Percentiles rank a stretch among this genome's conserved stretches.
Conservation (phyloP, 2,797 vertebrate genomes). For the Limnodromus scolopaceus region DNA sequence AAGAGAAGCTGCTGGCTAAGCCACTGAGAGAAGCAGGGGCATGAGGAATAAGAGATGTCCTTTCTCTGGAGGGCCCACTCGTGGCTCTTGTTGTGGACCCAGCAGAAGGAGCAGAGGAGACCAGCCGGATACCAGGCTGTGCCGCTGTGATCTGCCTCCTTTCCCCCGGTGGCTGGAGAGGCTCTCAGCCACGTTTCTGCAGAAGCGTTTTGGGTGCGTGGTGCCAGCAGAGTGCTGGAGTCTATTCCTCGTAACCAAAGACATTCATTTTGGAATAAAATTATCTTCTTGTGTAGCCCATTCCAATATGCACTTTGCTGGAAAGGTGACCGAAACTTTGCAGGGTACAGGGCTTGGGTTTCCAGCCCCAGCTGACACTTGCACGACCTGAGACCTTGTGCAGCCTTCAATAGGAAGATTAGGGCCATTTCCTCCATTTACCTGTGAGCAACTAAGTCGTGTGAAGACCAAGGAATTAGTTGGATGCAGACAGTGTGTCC, state of each 20-base stretch:
- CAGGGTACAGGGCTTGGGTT: not conserved
- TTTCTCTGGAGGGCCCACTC: not conserved
- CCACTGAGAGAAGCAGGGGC: not conserved
- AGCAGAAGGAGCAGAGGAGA: not conserved
- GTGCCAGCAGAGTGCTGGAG: not conserved
- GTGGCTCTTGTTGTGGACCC: accelerated
- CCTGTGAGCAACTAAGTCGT: accelerated
- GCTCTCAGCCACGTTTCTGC: not conserved
- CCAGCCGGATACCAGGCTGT: accelerated
- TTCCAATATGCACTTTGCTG: not conserved
- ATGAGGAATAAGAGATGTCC: not conserved
- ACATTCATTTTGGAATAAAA: not conserved
- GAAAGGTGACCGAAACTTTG: not conserved
- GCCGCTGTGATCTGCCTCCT: accelerated
- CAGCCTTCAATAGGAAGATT: not conserved
- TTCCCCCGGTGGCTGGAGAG: accelerated
- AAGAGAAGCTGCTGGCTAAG: not conserved
- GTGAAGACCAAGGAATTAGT: not conserved
- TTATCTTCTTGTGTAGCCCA: not conserved
- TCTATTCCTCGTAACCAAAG: not conserved
- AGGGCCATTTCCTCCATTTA: not conserved
- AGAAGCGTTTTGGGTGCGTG: accelerated
- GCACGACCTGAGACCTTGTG: not conserved
- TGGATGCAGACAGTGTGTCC: not conserved
- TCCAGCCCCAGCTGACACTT: not conserved